Percentiles rank a stretch among this genome's conserved stretches.
Conservation (phyloP, 2,113 vertebrate species). For the Lanius collurio region DNA sequence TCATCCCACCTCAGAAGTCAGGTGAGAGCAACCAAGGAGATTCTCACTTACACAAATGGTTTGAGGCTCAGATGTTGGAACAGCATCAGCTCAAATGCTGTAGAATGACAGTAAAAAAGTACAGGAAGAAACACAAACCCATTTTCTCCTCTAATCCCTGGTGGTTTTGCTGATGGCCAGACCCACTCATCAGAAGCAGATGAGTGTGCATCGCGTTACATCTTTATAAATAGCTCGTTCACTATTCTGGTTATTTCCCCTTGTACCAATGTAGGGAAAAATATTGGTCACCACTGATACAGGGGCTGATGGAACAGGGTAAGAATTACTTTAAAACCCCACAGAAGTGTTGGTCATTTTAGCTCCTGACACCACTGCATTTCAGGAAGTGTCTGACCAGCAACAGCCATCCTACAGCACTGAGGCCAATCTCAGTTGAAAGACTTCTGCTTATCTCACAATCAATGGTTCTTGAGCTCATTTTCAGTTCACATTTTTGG, state of each 20-base stretch:
- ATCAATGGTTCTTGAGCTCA: conserved; percentile 23
- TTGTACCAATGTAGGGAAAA: neutral
- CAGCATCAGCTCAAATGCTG: neutral
- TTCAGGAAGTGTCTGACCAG: conserved; percentile 71
- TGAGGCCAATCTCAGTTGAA: conserved; percentile 44
- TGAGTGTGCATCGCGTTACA: neutral
- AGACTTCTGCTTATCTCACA: neutral
- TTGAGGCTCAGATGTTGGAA: neutral
- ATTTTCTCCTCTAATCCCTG: neutral
- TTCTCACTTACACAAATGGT: neutral
- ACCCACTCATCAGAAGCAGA: neutral
- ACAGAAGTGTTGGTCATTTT: conserved; percentile 58
- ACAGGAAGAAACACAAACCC: neutral
- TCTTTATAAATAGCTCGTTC: neutral
- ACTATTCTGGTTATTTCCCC: neutral
- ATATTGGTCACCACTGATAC: neutral
- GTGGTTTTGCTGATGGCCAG: neutral
- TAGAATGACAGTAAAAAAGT: neutral
- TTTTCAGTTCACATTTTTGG: conserved; percentile 17
- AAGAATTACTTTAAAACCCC: neutral
- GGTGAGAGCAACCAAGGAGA: neutral
- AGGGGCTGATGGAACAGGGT: neutral
- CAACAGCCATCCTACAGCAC: neutral
- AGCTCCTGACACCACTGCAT: conserved; percentile 58
- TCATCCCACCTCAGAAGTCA: neutral